Base-by-base conservation (phyloP, 1,140 invertebrate genomes). In the Heliconius hermathena region DNA sequence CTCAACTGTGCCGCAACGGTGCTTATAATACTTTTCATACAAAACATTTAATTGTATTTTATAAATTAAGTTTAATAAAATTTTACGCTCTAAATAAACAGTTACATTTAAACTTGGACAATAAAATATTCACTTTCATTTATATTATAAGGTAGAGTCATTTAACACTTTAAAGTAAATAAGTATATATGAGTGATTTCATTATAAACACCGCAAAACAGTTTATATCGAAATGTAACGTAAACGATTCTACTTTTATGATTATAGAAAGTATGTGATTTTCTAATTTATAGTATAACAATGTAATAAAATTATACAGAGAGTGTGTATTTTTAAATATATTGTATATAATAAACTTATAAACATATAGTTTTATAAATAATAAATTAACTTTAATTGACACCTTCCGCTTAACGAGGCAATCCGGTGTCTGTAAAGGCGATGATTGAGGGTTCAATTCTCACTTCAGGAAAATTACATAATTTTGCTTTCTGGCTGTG, bases 161-260 rank as follows among this genome's bases (percentile, higher is more conserved):
- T 66, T 66, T 66, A 66, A 66, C 60, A 66, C 3, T 26, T 66
- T 26, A 66, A 26, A 16, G 60, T 22, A 66, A 66, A 66, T 66
- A 16, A 13, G 60, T 66, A 66, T 66, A 3, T 26, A 66, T 11
- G 60, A 66, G 60, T 76, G 29, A 36, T 74, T 76, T 41, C 60
- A 76, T 76, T 76, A 76, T 71, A 46, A 46, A 70, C 38, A 36
- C 36, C 9, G 18, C 33, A 2, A 29, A 60, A n/a, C n/a, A 71
- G 57, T 76, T 76, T 76, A 71, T 60, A 70, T 38, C 38, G 38
- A 26, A 76, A 76, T 60, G 74, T 76, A 70, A 71, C 74, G 74
- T 38, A 33, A 41, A 60, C 60, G 74, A 76, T 76, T 76, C 74
- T 33, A 29, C 26, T 29, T 66, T 66, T 66, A 66, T 66, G n/a